These are phyloP conservation scores for Rotaria macrura DNA, from an alignment of 2,888 invertebrate genomes.

Conservation along the genomic window DNA sequence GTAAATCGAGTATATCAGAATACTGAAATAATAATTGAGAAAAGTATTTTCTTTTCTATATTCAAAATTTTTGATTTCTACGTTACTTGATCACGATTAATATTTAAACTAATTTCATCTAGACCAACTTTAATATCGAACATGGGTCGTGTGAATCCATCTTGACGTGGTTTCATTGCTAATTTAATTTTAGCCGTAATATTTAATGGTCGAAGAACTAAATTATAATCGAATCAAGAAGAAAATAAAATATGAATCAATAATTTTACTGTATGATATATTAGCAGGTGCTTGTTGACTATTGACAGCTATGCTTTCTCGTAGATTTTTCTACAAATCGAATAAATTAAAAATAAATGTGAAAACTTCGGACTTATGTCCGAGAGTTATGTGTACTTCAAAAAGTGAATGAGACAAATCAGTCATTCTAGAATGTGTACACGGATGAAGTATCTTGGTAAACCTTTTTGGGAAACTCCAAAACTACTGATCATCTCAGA, in stretches of 20 bases:
- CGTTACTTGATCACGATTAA: slow-evolving; percentile 31
- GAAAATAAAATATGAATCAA: too few species aligned
- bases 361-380: too few species aligned
- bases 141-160: slow-evolving; percentile 20
- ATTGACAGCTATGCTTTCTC: background rate
- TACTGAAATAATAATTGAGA: slow-evolving; percentile 58
- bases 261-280: background rate
- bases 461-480: too few species aligned
- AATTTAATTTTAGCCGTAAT: slow-evolving; percentile 15
- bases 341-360: too few species aligned
- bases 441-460: too few species aligned
- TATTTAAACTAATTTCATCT: slow-evolving; percentile 31
- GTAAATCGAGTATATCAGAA: slow-evolving; percentile 72
- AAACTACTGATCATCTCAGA: too few species aligned
- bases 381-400: too few species aligned
- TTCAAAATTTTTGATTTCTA: too few species aligned
- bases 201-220: slow-evolving; percentile 27
- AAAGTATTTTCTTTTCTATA: background rate
- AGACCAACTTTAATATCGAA: slow-evolving; percentile 34
- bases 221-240: background rate
- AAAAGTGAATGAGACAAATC: background rate
- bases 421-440: too few species aligned
- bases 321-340: background rate
- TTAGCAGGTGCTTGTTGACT: background rate
- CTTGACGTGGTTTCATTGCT: slow-evolving; percentile 29